Evolutionary conservation across 2,113 vertebrate genomes (phyloP), one percentile per base, ranked within the genome.

Genomic region (Micronycteris hirsuta): DNA sequence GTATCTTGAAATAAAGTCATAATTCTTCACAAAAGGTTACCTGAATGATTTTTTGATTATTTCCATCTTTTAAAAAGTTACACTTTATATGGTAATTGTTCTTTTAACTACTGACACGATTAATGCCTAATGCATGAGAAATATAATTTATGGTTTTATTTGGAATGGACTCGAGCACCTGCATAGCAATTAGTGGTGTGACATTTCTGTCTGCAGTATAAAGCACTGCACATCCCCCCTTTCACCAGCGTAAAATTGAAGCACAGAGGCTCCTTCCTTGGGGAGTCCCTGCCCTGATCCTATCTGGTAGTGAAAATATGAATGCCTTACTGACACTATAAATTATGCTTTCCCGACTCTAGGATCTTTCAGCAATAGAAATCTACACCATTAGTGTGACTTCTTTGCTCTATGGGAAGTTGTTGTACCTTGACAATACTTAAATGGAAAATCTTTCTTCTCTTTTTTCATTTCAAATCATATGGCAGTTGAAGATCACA

Each of bases 251-350:
- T 63, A 90, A 97, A 93, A 47, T 86, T 81, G 93, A 96, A 98
- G 88, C n/a, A 86, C 95, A 89, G 87, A 94, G 54, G 28, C 54
- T 93, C 22, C 7, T 63, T 96, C 93, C 73, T 96, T 86, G 71
- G 94, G 58, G 82, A 95, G 67, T 76, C 81, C 12, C 87, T 97
- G 92, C 90, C 94, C 82, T 96, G 95, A 96, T 97, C 91, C 97
- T 94, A 96, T 91, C 88, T 70, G 49, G 13, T 96, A 89, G 38
- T 96, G 89, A 97, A 97, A 97, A 97, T 94, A 97, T 96, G 92
- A 97, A 96, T 95, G 88, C 70, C 91, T 97, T 91, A 33, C 86
- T 95, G 96, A 91, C 96, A 96, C 93, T 89, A 81, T 94, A 91
- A 97, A 96, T 95, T 96, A 97, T 92, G 43, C 80, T 93, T 93